Percentiles rank a stretch among this genome's conserved stretches.
phyloP scores from a whole-genome alignment of 2,797 vertebrate species.

The Helarctos malayanus region DNA sequence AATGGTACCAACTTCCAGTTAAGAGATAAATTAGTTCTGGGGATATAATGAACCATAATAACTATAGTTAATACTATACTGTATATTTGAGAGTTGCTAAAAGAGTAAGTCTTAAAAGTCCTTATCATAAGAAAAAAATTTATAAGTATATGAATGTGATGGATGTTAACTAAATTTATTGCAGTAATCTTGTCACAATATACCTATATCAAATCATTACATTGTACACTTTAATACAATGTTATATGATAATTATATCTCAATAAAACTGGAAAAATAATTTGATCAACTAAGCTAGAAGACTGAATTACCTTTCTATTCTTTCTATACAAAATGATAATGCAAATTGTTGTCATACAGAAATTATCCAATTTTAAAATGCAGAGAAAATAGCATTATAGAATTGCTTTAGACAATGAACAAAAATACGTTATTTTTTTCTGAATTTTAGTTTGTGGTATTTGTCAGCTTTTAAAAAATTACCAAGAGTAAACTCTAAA shows the following conservation, averaged over 20 bases:
- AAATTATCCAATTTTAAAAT: slow-evolving; percentile 4
- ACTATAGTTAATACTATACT: neutral
- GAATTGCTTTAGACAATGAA: neutral
- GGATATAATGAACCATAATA: neutral
- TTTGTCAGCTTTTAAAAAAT: slow-evolving; percentile 24
- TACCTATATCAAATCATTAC: neutral
- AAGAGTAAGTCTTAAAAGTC: neutral
- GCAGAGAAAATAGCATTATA: neutral
- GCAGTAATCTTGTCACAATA: neutral
- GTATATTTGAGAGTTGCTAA: neutral
- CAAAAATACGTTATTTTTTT: neutral
- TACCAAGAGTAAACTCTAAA: neutral
- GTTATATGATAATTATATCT: neutral
- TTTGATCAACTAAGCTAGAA: neutral
- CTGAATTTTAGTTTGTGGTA: neutral
- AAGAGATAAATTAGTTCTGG: neutral
- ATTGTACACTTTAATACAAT: neutral
- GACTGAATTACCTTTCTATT: neutral
- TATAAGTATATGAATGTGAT: neutral
- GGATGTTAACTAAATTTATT: neutral
- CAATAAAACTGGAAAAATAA: neutral
- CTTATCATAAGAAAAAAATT: neutral
- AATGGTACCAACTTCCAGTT: neutral
- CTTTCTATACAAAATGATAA: neutral
- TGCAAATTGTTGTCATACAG: neutral